These are phyloP conservation scores for Parapristionchus giblindavisi DNA, from an alignment of 2,888 invertebrate species.

Conservation along the genomic window DNA sequence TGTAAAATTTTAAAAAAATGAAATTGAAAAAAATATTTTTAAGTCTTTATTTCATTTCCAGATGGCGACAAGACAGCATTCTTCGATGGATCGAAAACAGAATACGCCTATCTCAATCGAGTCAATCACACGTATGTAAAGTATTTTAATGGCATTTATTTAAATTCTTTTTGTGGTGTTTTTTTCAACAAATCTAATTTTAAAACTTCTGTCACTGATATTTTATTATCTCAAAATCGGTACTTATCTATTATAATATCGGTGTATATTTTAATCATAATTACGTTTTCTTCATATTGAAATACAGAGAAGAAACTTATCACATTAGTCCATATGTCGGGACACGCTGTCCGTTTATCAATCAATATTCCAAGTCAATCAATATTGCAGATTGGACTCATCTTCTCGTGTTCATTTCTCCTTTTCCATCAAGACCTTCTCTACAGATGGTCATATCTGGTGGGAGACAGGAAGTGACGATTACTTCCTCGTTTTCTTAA, in stretches of 20 bases:
- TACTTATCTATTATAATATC: too few relatives aligned
- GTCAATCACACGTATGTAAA: conserved; percentile 47
- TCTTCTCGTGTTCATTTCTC: conserved; percentile 47
- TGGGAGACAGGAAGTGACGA: conserved; percentile 36
- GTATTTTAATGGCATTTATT: background rate
- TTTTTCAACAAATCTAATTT: too few relatives aligned
- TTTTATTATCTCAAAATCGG: too few relatives aligned
- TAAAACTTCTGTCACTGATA: too few relatives aligned
- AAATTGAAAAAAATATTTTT: background rate
- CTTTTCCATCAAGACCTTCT: conserved; percentile 41
- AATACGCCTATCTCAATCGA: conserved; percentile 49
- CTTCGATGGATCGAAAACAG: conserved; percentile 37
- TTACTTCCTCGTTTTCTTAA: conserved; percentile 33
- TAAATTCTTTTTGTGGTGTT: too few relatives aligned
- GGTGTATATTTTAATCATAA: too few relatives aligned
- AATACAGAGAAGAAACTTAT: too few relatives aligned
- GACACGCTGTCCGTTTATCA: too few relatives aligned
- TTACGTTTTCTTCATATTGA: too few relatives aligned
- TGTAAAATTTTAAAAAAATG: background rate
- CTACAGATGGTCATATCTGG: conserved; percentile 36
- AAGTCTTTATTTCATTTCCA: background rate
- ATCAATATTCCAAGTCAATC: too few relatives aligned
- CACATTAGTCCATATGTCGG: too few relatives aligned
- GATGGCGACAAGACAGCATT: conserved; percentile 19
- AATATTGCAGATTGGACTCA: conserved; percentile 43